Conservation (phyloP, 2,113 vertebrate species). For the Etia nguti region DNA sequence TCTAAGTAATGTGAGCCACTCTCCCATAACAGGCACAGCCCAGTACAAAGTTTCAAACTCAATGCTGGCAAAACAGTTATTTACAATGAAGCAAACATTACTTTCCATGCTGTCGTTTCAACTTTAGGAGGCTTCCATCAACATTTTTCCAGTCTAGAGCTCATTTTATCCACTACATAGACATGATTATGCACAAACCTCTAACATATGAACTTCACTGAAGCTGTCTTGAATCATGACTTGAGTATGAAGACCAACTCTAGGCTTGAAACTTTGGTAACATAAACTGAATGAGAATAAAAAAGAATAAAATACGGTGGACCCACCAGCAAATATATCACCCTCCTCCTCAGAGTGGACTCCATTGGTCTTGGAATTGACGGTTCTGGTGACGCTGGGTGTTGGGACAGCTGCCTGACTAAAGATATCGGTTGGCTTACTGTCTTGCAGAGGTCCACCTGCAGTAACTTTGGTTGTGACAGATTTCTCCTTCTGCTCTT, state of each 20-base stretch:
- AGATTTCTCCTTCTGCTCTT: constrained; percentile 33
- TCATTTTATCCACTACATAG: neutral
- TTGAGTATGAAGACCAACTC: neutral
- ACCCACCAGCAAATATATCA: constrained; percentile 88
- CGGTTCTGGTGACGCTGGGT: neutral
- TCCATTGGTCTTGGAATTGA: constrained; percentile 81
- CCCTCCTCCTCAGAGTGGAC: constrained; percentile 79
- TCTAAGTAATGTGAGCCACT: neutral
- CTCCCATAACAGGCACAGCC: neutral
- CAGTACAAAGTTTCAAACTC: neutral
- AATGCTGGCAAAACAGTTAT: neutral
- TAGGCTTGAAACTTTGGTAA: neutral
- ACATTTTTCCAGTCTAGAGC: neutral
- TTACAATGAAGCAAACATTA: neutral
- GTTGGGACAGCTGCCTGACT: constrained; percentile 38
- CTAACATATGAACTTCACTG: neutral
- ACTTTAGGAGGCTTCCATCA: neutral
- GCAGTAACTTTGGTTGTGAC: constrained; percentile 12
- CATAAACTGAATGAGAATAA: neutral
- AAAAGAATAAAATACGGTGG: neutral
- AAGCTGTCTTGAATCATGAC: neutral
- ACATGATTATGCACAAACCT: neutral
- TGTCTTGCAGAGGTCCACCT: constrained; percentile 4
- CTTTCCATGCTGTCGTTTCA: neutral
- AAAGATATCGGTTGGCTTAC: constrained; percentile 50